Conservation (phyloP, 2,797 vertebrate species). For the Helarctos malayanus region DNA sequence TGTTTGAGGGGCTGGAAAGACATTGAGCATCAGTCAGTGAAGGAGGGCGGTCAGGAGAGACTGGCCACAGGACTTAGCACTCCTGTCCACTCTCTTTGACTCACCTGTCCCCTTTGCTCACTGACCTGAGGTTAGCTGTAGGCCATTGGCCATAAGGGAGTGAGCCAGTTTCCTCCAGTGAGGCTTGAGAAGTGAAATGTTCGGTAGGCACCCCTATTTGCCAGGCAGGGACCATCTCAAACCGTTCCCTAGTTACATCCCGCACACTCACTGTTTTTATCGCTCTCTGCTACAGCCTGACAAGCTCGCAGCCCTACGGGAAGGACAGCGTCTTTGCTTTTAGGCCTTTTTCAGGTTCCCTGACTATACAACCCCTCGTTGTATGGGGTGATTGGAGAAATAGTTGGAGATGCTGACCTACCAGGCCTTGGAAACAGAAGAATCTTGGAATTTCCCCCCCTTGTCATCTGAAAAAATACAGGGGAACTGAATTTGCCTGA, state of each 20-base stretch:
- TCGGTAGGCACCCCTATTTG: not conserved
- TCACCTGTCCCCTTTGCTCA: not conserved
- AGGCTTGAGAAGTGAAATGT: not conserved
- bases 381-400: not conserved
- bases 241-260: not conserved
- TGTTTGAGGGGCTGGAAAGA: not conserved
- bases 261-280: fast-evolving
- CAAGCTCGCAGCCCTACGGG: fast-evolving
- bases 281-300: not conserved
- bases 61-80: not conserved
- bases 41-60: not conserved
- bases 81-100: not conserved
- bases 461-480: not conserved
- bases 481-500: not conserved
- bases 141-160: not conserved
- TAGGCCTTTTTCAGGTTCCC: not conserved
- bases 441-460: not conserved
- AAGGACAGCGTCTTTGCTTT: not conserved
- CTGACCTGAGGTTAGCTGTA: not conserved
- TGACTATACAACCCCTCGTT: not conserved
- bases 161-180: not conserved
- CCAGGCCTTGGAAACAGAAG: not conserved
- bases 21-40: not conserved
- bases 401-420: not conserved
- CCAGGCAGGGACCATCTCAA: not conserved